These are phyloP conservation scores for Mactra quadrangularis DNA, from an alignment of 1,140 invertebrate genomes.

Conservation along the genomic window DNA sequence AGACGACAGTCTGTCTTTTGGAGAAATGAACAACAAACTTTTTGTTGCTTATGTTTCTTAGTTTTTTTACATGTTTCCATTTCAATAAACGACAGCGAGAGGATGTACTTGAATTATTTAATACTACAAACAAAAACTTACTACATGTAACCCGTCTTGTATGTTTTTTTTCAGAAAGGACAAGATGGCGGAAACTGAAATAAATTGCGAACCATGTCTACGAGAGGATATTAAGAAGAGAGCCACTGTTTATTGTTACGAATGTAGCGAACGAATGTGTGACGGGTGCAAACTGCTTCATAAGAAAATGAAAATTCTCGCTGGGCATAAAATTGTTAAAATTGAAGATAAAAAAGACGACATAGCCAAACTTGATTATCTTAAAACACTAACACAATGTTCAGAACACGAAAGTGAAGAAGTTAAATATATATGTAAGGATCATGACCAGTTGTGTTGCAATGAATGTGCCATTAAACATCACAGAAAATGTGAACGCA, in stretches of 20 bases:
- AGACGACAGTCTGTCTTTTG: too few species aligned
- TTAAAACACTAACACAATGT: slow-evolving; percentile 8
- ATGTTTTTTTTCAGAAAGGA: background rate
- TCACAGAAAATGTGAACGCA: background rate
- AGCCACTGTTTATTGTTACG: slow-evolving; percentile 4
- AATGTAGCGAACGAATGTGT: background rate
- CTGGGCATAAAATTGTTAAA: background rate
- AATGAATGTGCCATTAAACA: slow-evolving; percentile 1
- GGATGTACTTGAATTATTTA: too few species aligned
- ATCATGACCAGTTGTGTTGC: slow-evolving; percentile 26
- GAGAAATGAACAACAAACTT: too few species aligned
- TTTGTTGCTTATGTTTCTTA: too few species aligned
- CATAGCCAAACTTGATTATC: slow-evolving; percentile 1
- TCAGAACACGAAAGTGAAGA: background rate
- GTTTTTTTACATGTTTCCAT: too few species aligned
- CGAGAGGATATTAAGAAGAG: background rate
- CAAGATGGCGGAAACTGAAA: background rate
- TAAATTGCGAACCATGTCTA: slow-evolving; percentile 4
- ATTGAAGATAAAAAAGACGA: background rate
- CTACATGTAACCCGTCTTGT: too few species aligned
- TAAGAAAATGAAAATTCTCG: background rate
- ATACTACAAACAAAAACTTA: too few species aligned
- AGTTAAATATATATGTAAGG: slow-evolving; percentile 2
- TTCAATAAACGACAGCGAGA: too few species aligned
- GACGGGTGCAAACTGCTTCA: background rate